phyloP scores from a whole-genome alignment of 2,888 invertebrate species.

The Sialis fuliginosa region DNA sequence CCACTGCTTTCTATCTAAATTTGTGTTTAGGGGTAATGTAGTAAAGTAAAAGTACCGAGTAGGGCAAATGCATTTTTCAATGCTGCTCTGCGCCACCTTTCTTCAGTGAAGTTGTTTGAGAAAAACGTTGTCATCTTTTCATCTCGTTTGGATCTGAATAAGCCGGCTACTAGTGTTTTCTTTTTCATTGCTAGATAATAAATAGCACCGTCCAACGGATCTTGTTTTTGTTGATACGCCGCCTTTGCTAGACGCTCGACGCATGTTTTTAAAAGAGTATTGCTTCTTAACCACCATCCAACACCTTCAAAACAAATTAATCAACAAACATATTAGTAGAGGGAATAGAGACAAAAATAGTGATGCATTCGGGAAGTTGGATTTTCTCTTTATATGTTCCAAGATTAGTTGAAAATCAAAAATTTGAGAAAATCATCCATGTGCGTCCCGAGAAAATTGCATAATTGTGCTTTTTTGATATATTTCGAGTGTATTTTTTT shows the following conservation, averaged over 20 bases:
- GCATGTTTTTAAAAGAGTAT: conserved; percentile 60
- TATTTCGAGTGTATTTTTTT: too few relatives aligned
- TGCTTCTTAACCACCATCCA: conserved; percentile 92
- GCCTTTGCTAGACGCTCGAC: conserved; percentile 90
- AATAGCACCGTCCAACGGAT: conserved; percentile 93
- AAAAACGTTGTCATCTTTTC: conserved; percentile 92
- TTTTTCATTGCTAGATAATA: conserved; percentile 98
- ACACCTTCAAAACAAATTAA: conserved; percentile 32
- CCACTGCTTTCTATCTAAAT: too few relatives aligned
- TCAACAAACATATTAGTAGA: background rate
- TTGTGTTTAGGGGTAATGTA: background rate
- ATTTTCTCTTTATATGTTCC: too few relatives aligned
- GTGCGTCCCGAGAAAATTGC: too few relatives aligned
- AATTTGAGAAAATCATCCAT: too few relatives aligned
- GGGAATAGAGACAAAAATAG: too few relatives aligned
- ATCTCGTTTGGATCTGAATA: conserved; percentile 76
- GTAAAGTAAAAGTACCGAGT: conserved; percentile 29
- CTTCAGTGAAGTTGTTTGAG: conserved; percentile 79
- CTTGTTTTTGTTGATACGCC: conserved; percentile 78
- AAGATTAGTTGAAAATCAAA: too few relatives aligned
- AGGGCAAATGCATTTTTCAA: conserved; percentile 95
- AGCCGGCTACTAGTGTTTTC: conserved; percentile 88
- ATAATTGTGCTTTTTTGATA: too few relatives aligned
- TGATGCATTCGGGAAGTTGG: too few relatives aligned
- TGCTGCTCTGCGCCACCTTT: conserved; percentile 93